These are phyloP conservation scores for Neoascia interrupta DNA, from an alignment of 2,888 invertebrate genomes.

Conservation along the genomic window DNA sequence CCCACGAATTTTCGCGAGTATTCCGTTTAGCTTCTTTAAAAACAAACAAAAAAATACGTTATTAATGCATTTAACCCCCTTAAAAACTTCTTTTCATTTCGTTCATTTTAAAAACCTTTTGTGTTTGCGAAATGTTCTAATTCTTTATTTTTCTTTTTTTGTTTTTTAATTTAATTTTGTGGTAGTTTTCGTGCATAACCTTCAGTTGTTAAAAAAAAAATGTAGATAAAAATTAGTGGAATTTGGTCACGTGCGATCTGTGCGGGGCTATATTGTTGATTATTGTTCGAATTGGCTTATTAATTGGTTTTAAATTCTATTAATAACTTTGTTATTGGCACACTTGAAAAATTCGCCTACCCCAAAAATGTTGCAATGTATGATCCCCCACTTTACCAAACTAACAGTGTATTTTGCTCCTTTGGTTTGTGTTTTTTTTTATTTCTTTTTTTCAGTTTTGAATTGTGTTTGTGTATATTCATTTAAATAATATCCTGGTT, in stretches of 20 bases:
- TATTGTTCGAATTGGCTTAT: neutral
- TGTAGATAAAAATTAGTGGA: slow-evolving; percentile 17
- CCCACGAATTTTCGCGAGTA: no score
- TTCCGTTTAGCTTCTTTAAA: slow-evolving; percentile 49
- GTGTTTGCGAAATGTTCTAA: neutral
- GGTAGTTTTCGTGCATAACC: slow-evolving; percentile 32
- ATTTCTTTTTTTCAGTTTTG: no score
- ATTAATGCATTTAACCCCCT: slow-evolving; percentile 59
- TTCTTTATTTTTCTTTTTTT: slow-evolving; percentile 1
- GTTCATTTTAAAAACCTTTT: slow-evolving; percentile 29
- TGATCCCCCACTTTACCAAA: no score
- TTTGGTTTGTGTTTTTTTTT: no score
- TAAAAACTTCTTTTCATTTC: slow-evolving; percentile 22
- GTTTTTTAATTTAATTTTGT: slow-evolving; percentile 18
- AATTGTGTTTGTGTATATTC: no score
- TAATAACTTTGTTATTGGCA: no score
- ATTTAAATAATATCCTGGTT: no score
- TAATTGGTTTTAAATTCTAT: no score
- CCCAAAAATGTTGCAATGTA: no score
- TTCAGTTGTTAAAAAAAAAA: slow-evolving; percentile 30
- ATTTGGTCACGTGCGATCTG: slow-evolving; percentile 4
- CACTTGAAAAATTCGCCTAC: no score
- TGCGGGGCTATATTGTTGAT: neutral
- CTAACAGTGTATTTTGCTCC: no score
- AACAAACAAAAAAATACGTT: slow-evolving; percentile 19